Base-by-base conservation (phyloP, 2,797 vertebrate genomes). In the Aldrovandia affinis region DNA sequence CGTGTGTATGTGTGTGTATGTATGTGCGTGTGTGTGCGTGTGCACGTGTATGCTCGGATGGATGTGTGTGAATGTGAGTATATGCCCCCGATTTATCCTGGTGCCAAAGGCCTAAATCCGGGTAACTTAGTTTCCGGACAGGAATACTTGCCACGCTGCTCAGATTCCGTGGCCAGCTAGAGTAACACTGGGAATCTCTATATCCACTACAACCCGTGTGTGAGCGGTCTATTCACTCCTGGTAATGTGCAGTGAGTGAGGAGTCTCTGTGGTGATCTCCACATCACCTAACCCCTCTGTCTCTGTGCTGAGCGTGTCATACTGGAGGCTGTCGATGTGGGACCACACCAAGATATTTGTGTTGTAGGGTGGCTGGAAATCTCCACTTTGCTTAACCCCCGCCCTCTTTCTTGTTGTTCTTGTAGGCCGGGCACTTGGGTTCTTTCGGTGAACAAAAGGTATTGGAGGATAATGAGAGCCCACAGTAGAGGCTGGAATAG, bases 81-180 rank as follows among this genome's bases (percentile, higher is more conserved):
- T 33, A 81, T 78, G 61, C 70, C 75, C 55, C 57, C 52, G 44
- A 36, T 80, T 86, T 80, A 82, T 55, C 52, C 14, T 75, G 78
- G 44, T 80, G 86, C 81, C 81, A 83, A 57, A 63, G 77, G 25
- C 81, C 77, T 52, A 70, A 84, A 81, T 81, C 55, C 25, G 25
- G 39, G 86, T 47, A 83, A 78, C 57, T 50, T 55, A 83, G 86
- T 82, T 87, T 87, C 78, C 28, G 57, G 86, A 87, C 77, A 22
- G 81, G 47, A 85, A 86, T 83, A 82, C n/a, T n/a, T n/a, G n/a
- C 30, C 9, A 3, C 75, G 39, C 25, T 4, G n/a, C 80, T 85
- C 79, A 39, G 63, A 82, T 82, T 81, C 54, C 84, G 28, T 39
- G 20, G 65, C 33, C 18, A 33, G 61, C 25, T 86, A 42, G 25